Conservation (phyloP, 2,888 invertebrate genomes). For the Drymonia ruficornis region DNA sequence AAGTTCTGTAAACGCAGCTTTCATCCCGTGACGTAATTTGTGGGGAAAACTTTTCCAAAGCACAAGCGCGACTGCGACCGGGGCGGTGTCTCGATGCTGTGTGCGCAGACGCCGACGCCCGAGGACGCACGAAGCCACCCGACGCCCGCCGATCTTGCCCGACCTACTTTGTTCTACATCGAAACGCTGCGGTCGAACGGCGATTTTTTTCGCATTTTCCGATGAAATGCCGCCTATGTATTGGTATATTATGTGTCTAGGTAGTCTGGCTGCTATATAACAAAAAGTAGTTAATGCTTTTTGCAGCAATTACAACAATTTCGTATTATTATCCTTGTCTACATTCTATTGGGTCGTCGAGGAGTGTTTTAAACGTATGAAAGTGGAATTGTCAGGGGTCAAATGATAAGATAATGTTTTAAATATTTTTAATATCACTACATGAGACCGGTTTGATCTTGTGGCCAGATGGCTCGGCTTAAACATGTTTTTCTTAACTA, state of each 20-base stretch:
- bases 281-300: constrained; percentile 48
- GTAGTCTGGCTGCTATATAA: constrained; percentile 42
- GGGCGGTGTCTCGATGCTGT: constrained; percentile 67
- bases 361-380: constrained; percentile 7
- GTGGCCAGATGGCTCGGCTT: constrained; percentile 4
- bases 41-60: constrained; percentile 47
- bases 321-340: constrained; percentile 13
- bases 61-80: constrained; percentile 65
- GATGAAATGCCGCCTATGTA: constrained; percentile 67
- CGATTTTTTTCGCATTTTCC: constrained; percentile 80
- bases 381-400: constrained; percentile 23
- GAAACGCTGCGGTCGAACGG: constrained; percentile 72
- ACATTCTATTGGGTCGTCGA: neutral
- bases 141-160: constrained; percentile 65
- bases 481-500: neutral
- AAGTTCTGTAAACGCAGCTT: constrained; percentile 50
- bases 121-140: constrained; percentile 61
- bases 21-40: constrained; percentile 71
- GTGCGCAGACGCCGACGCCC: constrained; percentile 66
- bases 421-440: constrained; percentile 16
- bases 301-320: constrained; percentile 19
- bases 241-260: constrained; percentile 36
- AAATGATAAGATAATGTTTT: constrained; percentile 21
- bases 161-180: constrained; percentile 80
- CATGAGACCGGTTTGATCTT: constrained; percentile 19